Evolutionary conservation across 2,113 vertebrate genomes (phyloP).

Genomic region (Mormyrus lacerda): DNA sequence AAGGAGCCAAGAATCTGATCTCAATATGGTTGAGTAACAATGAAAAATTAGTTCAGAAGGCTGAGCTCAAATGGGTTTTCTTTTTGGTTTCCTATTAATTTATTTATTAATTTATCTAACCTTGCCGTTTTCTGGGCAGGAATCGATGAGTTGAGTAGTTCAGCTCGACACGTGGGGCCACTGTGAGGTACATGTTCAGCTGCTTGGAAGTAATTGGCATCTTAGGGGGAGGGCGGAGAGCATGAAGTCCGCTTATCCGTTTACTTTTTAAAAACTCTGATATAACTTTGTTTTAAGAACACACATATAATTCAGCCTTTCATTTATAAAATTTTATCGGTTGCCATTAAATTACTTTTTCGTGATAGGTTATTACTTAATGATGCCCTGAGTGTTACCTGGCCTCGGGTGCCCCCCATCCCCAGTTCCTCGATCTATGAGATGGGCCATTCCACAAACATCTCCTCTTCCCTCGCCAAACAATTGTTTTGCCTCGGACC

Average conservation of each 20-base stretch:
- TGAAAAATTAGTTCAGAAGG: conserved; percentile 7
- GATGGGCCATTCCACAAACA: background rate
- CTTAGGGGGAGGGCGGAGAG: background rate
- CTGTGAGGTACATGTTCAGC: background rate
- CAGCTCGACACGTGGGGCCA: too few species aligned
- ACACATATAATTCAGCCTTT: background rate
- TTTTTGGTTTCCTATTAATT: background rate
- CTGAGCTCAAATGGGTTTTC: background rate
- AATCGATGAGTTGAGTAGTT: background rate
- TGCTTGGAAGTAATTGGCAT: background rate
- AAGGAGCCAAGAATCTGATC: background rate
- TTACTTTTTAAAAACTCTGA: background rate
- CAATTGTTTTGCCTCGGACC: background rate
- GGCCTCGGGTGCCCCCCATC: background rate
- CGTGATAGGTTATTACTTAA: background rate
- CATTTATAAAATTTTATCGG: background rate
- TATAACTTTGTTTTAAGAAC: background rate
- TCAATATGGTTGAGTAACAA: background rate
- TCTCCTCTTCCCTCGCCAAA: background rate
- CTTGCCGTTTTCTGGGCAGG: background rate
- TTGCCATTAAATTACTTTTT: background rate
- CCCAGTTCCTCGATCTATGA: background rate
- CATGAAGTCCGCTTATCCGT: background rate
- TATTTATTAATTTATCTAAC: background rate
- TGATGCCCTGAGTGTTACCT: background rate